Evolutionary conservation across 1,140 invertebrate species (phyloP), one percentile per base, ranked within the genome.

Genomic region (Eumeta japonica): DNA sequence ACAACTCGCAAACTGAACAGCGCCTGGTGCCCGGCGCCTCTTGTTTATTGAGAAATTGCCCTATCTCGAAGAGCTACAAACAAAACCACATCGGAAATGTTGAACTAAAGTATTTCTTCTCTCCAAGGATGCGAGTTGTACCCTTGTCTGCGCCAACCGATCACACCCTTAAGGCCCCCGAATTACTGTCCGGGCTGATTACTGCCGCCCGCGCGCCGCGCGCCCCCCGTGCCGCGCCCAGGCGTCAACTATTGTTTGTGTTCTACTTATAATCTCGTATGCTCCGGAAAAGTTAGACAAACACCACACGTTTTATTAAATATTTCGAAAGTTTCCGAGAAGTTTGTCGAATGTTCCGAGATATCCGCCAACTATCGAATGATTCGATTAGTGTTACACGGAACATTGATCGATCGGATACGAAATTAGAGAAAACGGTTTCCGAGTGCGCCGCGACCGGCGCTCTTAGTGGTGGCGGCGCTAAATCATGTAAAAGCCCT

Each of bases 161-260:
- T 73, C 65, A 73, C 64, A 70, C 64, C 68, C 65, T 62, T 62
- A 73, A 65, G 59, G 62, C 62, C 58, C 53, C 55, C 58, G 62
- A 70, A 70, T 73, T 70, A 66, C 60, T 62, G 63, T 66, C 62
- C 61, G 56, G 62, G 58, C 57, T 70, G 65, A 73, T 73, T 65
- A 70, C 61, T 51, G 40, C 55, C 43, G 39, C 46, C 48, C 50
- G 18, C 36, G 41, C 37, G 19, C 24, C 41, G 19, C 17, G 3
- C 34, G 16, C 19, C 10, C 34, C 34, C 13, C 46, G 43, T 51
- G 54, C 54, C 42, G 38, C 35, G 44, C 54, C 54, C 59, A 55
- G 52, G 52, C 59, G 59, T 66, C 61, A 66, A 64, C 62, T 71
- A 65, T 58, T 68, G 67, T 73, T 73, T 73, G 62, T 68, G 60